phyloP scores from a whole-genome alignment of 2,888 invertebrate species.

The Hololepta plana region DNA sequence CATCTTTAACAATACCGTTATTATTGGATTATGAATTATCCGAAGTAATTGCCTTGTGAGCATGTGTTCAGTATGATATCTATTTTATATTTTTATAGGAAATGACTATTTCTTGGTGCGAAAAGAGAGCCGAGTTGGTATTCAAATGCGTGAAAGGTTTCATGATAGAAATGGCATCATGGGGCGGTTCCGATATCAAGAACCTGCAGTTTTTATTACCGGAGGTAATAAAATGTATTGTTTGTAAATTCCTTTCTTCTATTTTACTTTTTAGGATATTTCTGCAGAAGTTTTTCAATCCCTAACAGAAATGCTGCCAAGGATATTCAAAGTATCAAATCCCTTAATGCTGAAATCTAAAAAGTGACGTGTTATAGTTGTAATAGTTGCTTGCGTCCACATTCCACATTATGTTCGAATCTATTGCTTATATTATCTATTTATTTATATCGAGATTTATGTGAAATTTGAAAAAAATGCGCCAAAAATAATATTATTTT shows the following conservation, averaged over 20 bases:
- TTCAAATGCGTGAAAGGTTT: slow-evolving; percentile 99
- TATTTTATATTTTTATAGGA: slow-evolving; percentile 33
- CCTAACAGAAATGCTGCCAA: slow-evolving; percentile 74
- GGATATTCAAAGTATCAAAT: slow-evolving; percentile 88
- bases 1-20: slow-evolving; percentile 82
- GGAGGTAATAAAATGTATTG: slow-evolving; percentile 29
- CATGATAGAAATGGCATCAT: slow-evolving; percentile 94
- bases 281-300: slow-evolving; percentile 67
- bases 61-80: neutral
- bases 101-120: slow-evolving; percentile 94
- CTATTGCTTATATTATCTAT: too few relatives aligned
- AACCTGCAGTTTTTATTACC: slow-evolving; percentile 78
- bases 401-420: too few relatives aligned
- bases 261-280: slow-evolving; percentile 40
- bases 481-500: too few relatives aligned
- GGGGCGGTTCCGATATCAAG: slow-evolving; percentile 79
- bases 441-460: too few relatives aligned
- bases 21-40: slow-evolving; percentile 84
- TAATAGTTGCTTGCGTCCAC: too few relatives aligned
- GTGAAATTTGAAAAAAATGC: too few relatives aligned
- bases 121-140: slow-evolving; percentile 87
- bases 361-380: slow-evolving; percentile 6
- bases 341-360: slow-evolving; percentile 55
- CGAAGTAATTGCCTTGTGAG: slow-evolving; percentile 41
- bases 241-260: slow-evolving; percentile 6